phyloP scores from a whole-genome alignment of 2,113 vertebrate genomes.

The Scalopus aquaticus region DNA sequence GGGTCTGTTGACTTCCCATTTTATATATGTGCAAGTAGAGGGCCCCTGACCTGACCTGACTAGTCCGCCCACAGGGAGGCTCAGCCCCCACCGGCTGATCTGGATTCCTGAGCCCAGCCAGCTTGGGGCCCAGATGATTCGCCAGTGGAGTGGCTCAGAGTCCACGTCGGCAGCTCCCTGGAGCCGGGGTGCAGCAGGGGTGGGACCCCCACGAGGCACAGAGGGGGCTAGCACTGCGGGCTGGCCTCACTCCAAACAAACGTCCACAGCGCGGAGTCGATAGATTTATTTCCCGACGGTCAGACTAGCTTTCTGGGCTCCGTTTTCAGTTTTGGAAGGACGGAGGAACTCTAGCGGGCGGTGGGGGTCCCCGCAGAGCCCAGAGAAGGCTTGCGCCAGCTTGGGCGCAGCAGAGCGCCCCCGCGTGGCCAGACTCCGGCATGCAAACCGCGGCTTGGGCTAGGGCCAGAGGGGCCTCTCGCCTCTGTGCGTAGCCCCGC shows the following conservation, averaged over 20 bases:
- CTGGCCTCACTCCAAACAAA: constrained; percentile 29
- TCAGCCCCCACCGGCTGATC: neutral
- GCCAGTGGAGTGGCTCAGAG: accelerated
- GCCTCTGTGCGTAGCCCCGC: neutral
- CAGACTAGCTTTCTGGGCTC: neutral
- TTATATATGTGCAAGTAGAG: neutral
- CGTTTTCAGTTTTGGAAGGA: neutral
- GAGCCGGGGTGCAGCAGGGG: neutral
- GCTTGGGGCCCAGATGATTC: accelerated
- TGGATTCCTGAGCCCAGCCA: accelerated
- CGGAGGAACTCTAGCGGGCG: neutral
- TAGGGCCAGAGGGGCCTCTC: neutral
- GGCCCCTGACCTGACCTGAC: neutral
- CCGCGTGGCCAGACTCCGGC: neutral
- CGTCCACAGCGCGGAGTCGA: neutral
- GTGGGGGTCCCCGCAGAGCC: neutral
- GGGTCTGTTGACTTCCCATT: neutral
- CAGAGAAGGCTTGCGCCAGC: neutral
- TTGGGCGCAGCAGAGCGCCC: neutral
- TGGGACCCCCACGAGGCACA: neutral
- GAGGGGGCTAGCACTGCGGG: neutral
- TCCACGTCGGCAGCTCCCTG: neutral
- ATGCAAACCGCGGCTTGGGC: accelerated
- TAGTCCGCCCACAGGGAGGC: neutral
- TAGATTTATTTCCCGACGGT: neutral